Evolutionary conservation across 1,140 invertebrate genomes (phyloP).

Genomic region (Hesperophylax magnus): DNA sequence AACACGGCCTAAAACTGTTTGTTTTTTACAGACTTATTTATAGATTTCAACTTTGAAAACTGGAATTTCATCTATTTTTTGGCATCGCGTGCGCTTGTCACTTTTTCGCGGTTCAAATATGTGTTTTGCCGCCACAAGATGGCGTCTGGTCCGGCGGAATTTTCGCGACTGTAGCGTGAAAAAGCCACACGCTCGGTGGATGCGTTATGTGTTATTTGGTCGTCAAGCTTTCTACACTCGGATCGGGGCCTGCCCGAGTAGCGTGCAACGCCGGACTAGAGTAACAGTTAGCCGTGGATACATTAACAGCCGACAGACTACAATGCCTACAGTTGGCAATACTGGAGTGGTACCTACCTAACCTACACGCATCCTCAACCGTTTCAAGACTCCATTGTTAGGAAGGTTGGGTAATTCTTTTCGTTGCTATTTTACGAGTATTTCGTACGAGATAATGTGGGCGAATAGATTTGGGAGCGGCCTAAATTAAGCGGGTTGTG

Average conservation of each 20-base stretch:
- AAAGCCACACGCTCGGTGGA: slow-evolving; percentile 10
- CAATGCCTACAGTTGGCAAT: too few relatives aligned
- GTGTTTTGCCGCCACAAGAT: not conserved
- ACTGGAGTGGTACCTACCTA: not conserved
- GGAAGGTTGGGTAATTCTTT: not conserved
- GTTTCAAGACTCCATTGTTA: not conserved
- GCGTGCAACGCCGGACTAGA: not conserved
- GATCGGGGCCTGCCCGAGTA: not conserved
- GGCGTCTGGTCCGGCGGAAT: not conserved
- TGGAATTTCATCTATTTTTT: not conserved
- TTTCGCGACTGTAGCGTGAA: slow-evolving; percentile 32
- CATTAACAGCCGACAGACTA: too few relatives aligned
- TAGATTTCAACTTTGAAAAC: not conserved
- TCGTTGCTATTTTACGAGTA: not conserved
- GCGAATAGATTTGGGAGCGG: not conserved
- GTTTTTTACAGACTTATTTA: too few relatives aligned
- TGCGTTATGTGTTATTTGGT: slow-evolving; percentile 35
- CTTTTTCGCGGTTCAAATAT: not conserved
- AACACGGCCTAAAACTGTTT: too few relatives aligned
- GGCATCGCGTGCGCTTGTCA: slow-evolving; percentile 11
- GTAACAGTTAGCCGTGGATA: not conserved
- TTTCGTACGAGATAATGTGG: not conserved
- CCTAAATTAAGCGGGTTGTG: too few relatives aligned
- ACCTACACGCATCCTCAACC: not conserved
- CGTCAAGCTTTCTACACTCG: slow-evolving; percentile 59